Conservation (phyloP, 30 jellyfish, hydroid and myxozoan species). For the Chrysaora quinquecirrha region DNA sequence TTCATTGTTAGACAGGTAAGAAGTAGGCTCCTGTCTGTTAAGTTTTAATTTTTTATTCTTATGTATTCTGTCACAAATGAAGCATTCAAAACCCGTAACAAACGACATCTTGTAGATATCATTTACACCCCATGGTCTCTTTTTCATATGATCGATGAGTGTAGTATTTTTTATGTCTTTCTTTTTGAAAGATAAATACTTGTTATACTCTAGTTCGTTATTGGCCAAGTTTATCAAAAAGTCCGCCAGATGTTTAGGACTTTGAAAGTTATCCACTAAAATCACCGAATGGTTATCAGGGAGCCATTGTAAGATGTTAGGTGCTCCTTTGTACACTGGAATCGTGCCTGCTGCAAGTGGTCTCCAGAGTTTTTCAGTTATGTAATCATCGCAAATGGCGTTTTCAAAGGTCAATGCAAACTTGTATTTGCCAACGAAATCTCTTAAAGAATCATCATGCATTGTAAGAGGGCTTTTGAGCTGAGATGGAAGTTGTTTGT, state of each 20-base stretch:
- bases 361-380: slow-evolving; percentile 92
- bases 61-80: slow-evolving; percentile 88
- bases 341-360: slow-evolving; percentile 88
- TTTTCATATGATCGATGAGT: slow-evolving; percentile 41
- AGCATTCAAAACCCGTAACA: slow-evolving; percentile 96
- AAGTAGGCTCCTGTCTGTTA: slow-evolving; percentile 6
- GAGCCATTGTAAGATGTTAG: slow-evolving; percentile 89
- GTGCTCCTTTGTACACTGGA: slow-evolving; percentile 96
- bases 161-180: slow-evolving; percentile 65
- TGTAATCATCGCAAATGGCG: slow-evolving; percentile 89
- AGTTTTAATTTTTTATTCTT: slow-evolving; percentile 24
- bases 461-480: slow-evolving; percentile 74
- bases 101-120: slow-evolving; percentile 72
- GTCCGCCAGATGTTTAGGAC: slow-evolving; percentile 85
- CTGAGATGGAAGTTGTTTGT: slow-evolving; percentile 72
- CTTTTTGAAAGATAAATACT: slow-evolving; percentile 67
- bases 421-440: slow-evolving; percentile 77
- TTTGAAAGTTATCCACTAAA: slow-evolving; percentile 78
- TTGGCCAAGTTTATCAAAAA: slow-evolving; percentile 50
- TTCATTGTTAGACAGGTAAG: slow-evolving; percentile 52
- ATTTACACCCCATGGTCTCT: slow-evolving; percentile 93
- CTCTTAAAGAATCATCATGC: slow-evolving; percentile 68
- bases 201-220: slow-evolving; percentile 67
- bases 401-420: slow-evolving; percentile 92
- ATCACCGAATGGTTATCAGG: slow-evolving; percentile 84